Base-by-base conservation (phyloP, 2,888 invertebrate species). In the Sinohyriopsis cumingii region DNA sequence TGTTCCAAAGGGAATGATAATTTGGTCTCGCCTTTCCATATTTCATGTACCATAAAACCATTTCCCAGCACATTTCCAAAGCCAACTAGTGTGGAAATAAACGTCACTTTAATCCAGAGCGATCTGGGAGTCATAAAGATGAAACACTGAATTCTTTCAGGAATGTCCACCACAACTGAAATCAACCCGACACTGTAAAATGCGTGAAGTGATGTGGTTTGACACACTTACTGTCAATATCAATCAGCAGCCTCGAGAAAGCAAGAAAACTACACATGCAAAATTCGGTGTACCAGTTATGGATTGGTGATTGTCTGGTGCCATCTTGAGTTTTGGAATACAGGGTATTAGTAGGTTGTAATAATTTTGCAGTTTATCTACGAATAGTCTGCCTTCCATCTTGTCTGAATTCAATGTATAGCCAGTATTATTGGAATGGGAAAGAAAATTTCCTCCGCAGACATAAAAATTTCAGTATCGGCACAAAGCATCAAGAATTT, bases 1-100 rank as follows among this genome's bases (percentile, higher is more conserved):
- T 59, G 59, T 59, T 68, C 63, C 63, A 22, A 59, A 55, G 24
- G 64, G 19, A 28, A 64, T 59, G 12, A 69, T 68, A 61, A 63
- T 45, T n/a, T 55, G 33, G 19, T 33, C 9, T 25, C 20, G 24
- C 59, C 9, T 7, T 9, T n/a, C 24, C 28, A n/a, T 19, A 5
- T 4, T 28, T 59, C 55, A 68, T 18, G n/a, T 19, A 19, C 28
- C 55, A 68, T 24, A 63, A 45, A 63, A 69, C 68, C 59, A 69
- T n/a, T 60, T 56, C 57, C 55, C 25, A 68, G 33, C n/a, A 69
- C 20, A 22, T 24, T 59, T 18, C 61, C 65, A 65, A 53, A 65
- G 18, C 69, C 69, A 54, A 60, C 6, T 5, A 53, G 7, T 5
- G 69, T 69, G 25, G 22, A 69, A 22, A 69, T 9, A 28, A 45